A percentile compares a stretch with the other conserved stretches of the same genome.
Evolutionary conservation across 1,140 invertebrate species (phyloP).

Genomic region (Phymorhynchus buccinoides): DNA sequence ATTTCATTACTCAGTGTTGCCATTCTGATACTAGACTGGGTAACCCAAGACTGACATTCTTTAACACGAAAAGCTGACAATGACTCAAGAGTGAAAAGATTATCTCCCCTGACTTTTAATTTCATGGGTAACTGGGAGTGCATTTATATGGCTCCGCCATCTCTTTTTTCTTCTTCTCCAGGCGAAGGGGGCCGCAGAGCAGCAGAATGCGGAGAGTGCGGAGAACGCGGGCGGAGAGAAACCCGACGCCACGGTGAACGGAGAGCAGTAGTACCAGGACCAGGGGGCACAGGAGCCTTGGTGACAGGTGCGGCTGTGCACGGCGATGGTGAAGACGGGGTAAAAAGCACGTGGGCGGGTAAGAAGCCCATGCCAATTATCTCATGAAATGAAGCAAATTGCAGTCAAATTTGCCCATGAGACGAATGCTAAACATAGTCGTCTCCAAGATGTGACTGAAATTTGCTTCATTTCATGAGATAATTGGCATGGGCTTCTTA

Average conservation of each 20-base stretch:
- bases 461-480: too few relatives aligned
- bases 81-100: neutral
- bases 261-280: conserved; percentile 14
- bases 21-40: neutral
- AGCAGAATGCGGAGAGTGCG: conserved; percentile 1
- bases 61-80: neutral
- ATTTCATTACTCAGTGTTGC: too few relatives aligned
- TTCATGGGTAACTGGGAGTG: too few relatives aligned
- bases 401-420: too few relatives aligned
- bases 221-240: conserved; percentile 11
- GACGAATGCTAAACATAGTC: too few relatives aligned
- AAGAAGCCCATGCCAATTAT: too few relatives aligned
- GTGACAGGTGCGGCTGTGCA: neutral
- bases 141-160: too few relatives aligned
- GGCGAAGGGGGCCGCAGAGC: conserved; percentile 9
- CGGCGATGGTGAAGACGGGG: too few relatives aligned
- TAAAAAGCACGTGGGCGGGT: too few relatives aligned
- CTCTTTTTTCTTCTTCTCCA: neutral
- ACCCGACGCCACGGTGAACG: conserved; percentile 24
- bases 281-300: neutral
- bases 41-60: neutral
- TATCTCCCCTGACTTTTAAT: neutral
- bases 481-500: too few relatives aligned
- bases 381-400: too few relatives aligned
- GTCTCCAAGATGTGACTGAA: too few relatives aligned